Percentiles rank a stretch among this genome's conserved stretches.
Evolutionary conservation across 2,797 vertebrate genomes (phyloP).

Genomic region (Morelia viridis): DNA sequence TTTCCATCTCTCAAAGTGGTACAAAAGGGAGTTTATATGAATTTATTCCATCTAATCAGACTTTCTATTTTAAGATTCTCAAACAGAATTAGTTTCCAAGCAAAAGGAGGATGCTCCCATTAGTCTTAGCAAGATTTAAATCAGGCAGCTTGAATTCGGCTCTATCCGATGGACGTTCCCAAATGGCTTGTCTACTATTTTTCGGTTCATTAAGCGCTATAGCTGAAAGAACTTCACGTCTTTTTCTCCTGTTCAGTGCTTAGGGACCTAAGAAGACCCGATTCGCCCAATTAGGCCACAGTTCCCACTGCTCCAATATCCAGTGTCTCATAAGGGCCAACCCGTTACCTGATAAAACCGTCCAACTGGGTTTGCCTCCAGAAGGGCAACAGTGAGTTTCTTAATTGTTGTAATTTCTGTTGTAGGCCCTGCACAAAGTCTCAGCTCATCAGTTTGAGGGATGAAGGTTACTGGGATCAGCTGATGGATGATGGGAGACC

Average conservation of each 20-base stretch:
- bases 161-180: neutral
- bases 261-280: neutral
- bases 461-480: conserved; percentile 12
- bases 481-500: neutral
- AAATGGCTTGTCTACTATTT: neutral
- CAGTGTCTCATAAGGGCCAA: neutral
- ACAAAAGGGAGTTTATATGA: neutral
- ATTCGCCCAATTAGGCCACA: neutral
- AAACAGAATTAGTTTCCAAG: too few relatives aligned
- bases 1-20: neutral
- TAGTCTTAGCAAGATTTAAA: neutral
- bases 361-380: neutral
- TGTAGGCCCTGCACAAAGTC: neutral
- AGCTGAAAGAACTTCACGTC: neutral
- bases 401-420: neutral
- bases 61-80: neutral
- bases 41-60: neutral
- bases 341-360: too few relatives aligned
- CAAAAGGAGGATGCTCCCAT: neutral
- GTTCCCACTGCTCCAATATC: neutral
- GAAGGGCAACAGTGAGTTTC: neutral
- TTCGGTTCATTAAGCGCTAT: neutral
- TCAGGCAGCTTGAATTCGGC: neutral
- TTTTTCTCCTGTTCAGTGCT: neutral
- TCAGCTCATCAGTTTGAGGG: conserved; percentile 8